Conservation (phyloP, 1,140 invertebrate genomes). For the Heliconius melpomene region DNA sequence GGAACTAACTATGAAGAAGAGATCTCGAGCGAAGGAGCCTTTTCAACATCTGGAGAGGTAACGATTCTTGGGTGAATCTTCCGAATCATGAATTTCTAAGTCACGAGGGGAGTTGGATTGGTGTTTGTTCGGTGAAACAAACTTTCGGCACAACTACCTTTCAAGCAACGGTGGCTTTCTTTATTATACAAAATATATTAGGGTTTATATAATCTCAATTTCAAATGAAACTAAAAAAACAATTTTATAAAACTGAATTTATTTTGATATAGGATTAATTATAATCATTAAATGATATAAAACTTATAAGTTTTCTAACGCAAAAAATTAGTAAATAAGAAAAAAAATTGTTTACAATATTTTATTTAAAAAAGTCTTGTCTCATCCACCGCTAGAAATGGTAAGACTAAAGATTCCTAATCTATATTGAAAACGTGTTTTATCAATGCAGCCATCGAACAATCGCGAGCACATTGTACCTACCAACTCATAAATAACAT, state of each 20-base stretch:
- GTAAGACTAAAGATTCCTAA: not conserved
- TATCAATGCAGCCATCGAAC: slow-evolving; percentile 7
- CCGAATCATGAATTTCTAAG: slow-evolving; percentile 28
- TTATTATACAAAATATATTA: not conserved
- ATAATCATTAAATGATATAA: no score
- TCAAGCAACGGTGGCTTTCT: not conserved
- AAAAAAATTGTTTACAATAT: no score
- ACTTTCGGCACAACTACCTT: not conserved
- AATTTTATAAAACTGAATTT: no score
- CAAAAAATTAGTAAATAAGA: no score
- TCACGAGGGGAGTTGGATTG: not conserved
- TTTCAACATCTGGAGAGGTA: slow-evolving; percentile 17
- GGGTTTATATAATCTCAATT: not conserved
- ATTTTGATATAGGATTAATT: no score
- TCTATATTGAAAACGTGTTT: slow-evolving; percentile 15
- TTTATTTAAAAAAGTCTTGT: not conserved
- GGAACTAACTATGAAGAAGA: slow-evolving; percentile 26
- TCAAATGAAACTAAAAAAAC: not conserved
- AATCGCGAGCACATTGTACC: not conserved
- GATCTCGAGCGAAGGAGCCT: slow-evolving; percentile 22
- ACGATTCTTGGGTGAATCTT: slow-evolving; percentile 26
- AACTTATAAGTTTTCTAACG: no score
- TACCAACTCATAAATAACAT: no score
- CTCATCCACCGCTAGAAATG: not conserved
- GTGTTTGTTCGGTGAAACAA: not conserved